Evolutionary conservation across 1,140 invertebrate genomes (phyloP).

Genomic region (Cydia fagiglandana): DNA sequence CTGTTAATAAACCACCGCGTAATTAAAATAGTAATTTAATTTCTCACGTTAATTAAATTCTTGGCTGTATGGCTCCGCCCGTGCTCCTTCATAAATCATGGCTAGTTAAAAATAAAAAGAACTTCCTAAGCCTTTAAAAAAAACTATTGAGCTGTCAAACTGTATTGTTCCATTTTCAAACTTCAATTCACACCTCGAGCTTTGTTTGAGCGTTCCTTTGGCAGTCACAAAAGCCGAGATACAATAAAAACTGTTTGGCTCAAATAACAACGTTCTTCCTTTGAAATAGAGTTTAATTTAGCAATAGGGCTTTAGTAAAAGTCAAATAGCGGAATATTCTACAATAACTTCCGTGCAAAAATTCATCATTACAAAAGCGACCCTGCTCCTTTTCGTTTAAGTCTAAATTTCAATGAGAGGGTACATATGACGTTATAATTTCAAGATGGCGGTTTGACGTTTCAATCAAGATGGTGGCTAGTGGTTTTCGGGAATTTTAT

Average conservation of each 20-base stretch:
- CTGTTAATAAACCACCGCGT: neutral
- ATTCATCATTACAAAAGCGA: neutral
- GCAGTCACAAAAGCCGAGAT: conserved; percentile 16
- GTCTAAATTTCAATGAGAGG: neutral
- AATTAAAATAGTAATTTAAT: conserved; percentile 22
- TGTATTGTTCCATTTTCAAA: conserved; percentile 31
- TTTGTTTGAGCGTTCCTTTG: conserved; percentile 25
- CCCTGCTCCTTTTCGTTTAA: neutral
- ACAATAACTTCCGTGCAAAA: conserved; percentile 8
- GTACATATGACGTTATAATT: neutral
- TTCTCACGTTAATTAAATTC: conserved; percentile 26
- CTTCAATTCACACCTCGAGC: conserved; percentile 32
- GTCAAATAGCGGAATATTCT: neutral
- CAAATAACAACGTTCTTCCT: neutral
- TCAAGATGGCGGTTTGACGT: conserved; percentile 10
- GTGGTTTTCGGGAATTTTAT: conserved; percentile 1
- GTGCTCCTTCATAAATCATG: conserved; percentile 22
- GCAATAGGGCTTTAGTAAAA: neutral
- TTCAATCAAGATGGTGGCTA: conserved; percentile 25
- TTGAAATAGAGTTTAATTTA: neutral
- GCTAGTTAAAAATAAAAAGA: conserved; percentile 18
- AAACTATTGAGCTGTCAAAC: conserved; percentile 33
- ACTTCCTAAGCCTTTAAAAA: conserved; percentile 26
- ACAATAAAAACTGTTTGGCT: neutral
- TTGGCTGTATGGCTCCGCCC: conserved; percentile 15